Evolutionary conservation across 1,140 invertebrate genomes (phyloP).

Genomic region (Plutomurus gul): DNA sequence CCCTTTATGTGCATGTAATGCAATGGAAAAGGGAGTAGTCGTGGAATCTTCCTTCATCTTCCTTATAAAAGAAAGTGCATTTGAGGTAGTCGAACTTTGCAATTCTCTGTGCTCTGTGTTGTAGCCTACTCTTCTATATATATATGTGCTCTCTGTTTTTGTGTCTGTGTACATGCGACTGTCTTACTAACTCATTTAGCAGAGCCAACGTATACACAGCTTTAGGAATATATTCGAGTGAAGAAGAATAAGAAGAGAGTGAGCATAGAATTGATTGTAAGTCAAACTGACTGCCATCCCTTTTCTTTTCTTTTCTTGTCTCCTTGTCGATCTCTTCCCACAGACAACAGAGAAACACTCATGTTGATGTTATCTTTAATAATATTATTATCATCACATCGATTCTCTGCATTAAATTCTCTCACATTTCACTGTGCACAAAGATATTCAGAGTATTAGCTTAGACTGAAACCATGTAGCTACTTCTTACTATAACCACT

Average conservation of each 20-base stretch:
- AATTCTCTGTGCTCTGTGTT: background rate
- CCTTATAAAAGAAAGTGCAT: slow-evolving; percentile 29
- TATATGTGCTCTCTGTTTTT: too few species aligned
- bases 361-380: slow-evolving; percentile 6
- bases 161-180: too few species aligned
- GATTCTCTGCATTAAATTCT: background rate
- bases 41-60: slow-evolving; percentile 5
- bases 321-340: background rate
- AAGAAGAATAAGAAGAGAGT: too few species aligned
- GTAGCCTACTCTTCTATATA: background rate
- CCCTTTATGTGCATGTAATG: background rate
- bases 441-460: too few species aligned
- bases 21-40: background rate
- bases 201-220: too few species aligned
- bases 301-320: slow-evolving; percentile 14
- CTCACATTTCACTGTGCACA: background rate
- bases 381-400: too few species aligned
- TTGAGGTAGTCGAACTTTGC: slow-evolving; percentile 19
- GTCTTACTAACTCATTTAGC: too few species aligned
- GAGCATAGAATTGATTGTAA: too few species aligned
- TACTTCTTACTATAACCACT: too few species aligned
- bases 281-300: background rate
- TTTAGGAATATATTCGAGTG: too few species aligned
- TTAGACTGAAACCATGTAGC: too few species aligned
- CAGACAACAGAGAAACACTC: slow-evolving; percentile 19